A percentile compares a stretch with the other conserved stretches of the same genome.
These are phyloP conservation scores for Masticophis lateralis DNA, from an alignment of 2,797 vertebrate species.

Conservation along the genomic window DNA sequence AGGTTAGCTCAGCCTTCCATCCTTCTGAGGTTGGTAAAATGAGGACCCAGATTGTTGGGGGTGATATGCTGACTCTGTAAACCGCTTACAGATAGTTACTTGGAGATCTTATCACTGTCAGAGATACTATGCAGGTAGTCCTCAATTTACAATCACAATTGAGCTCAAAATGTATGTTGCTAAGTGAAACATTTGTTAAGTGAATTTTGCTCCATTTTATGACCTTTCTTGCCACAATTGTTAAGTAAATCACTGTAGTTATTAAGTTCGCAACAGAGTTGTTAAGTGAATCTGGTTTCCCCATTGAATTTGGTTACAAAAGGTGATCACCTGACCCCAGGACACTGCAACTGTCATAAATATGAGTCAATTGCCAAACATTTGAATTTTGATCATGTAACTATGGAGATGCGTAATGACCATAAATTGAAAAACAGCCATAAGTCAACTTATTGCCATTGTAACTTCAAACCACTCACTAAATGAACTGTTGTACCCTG, in stretches of 20 bases:
- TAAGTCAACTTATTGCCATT: background rate
- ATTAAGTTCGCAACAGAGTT: background rate
- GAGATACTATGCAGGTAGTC: background rate
- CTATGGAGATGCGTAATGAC: background rate
- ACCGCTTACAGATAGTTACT: background rate
- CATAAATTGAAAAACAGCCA: background rate
- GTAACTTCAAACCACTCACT: background rate
- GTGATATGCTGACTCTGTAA: background rate
- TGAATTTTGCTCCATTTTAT: background rate
- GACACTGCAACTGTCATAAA: background rate
- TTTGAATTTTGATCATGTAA: background rate
- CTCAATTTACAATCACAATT: background rate
- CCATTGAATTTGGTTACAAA: background rate
- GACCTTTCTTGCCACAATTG: background rate
- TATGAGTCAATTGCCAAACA: background rate
- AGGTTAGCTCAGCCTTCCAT: background rate
- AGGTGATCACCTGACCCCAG: background rate
- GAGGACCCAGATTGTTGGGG: background rate
- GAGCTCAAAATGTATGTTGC: background rate
- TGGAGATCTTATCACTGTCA: background rate
- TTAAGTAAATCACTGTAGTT: background rate
- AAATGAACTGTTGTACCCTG: background rate
- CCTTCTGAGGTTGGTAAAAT: background rate
- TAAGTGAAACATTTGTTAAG: background rate
- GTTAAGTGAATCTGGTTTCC: background rate